Conservation (phyloP, 2,113 vertebrate species). For the Pao palembangensis region DNA sequence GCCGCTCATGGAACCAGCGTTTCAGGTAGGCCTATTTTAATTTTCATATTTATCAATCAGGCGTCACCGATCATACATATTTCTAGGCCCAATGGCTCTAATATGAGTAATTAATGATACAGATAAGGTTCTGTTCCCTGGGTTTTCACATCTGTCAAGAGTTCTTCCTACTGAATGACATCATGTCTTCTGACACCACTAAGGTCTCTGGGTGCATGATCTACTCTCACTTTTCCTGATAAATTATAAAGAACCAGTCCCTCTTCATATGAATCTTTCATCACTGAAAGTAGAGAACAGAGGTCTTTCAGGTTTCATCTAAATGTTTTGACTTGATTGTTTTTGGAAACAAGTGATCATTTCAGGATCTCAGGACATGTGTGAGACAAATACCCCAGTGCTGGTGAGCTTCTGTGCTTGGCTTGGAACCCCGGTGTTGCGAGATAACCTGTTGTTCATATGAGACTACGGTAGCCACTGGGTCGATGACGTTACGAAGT, state of each 20-base stretch:
- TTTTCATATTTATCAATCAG: not conserved
- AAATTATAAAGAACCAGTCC: not conserved
- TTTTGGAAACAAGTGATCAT: not conserved
- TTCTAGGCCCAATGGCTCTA: too few species aligned
- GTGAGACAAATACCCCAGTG: not conserved
- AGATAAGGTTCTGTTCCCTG: too few species aligned
- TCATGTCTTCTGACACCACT: not conserved
- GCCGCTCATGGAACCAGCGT: not conserved
- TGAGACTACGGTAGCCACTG: too few species aligned
- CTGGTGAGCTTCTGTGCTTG: not conserved
- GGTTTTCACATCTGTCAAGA: not conserved
- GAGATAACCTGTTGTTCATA: not conserved
- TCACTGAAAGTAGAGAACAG: not conserved
- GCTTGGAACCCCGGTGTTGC: not conserved
- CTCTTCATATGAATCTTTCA: slow-evolving; percentile 1
- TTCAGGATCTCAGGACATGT: not conserved
- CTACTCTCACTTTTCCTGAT: not conserved
- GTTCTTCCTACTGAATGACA: not conserved
- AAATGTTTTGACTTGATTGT: not conserved
- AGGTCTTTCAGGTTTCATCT: not conserved
- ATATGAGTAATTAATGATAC: too few species aligned
- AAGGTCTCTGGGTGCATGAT: not conserved
- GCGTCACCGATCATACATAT: too few species aligned
- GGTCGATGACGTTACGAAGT: too few species aligned
- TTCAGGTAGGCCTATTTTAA: slow-evolving; percentile 10